phyloP scores from a whole-genome alignment of 2,888 invertebrate species.

The Drosophila subsilvestris region DNA sequence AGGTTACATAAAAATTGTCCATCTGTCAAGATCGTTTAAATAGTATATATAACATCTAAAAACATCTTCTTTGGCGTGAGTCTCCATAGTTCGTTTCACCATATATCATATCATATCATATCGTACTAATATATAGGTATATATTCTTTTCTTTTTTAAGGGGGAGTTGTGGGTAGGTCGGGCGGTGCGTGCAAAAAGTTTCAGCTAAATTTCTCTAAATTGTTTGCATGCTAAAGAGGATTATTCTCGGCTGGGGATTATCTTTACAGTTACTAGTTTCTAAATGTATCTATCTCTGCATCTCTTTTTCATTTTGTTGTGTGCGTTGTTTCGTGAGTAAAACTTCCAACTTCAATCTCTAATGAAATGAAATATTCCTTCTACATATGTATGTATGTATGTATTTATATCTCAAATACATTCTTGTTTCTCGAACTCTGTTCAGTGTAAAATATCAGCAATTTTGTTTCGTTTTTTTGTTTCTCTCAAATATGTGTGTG shows the following conservation, averaged over 20 bases:
- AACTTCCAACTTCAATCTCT: conserved; percentile 25
- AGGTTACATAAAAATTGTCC: conserved; percentile 65
- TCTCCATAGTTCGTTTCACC: conserved; percentile 39
- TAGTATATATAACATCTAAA: conserved; percentile 71
- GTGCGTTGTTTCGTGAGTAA: conserved; percentile 39
- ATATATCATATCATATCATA: conserved; percentile 43
- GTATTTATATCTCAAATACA: neutral
- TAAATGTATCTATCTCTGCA: conserved; percentile 14
- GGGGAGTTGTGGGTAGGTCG: conserved; percentile 25
- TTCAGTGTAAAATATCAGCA: conserved; percentile 74
- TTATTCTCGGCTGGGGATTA: conserved; percentile 21
- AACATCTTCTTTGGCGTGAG: conserved; percentile 55
- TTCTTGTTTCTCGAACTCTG: conserved; percentile 53
- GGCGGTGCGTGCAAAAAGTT: conserved; percentile 66
- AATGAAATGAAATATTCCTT: conserved; percentile 31
- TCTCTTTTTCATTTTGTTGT: conserved; percentile 12
- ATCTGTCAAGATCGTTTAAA: conserved; percentile 54
- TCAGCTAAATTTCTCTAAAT: conserved; percentile 73
- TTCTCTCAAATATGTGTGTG: conserved; percentile 42
- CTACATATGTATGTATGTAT: neutral
- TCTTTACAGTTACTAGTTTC: conserved; percentile 18
- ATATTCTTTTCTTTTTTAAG: no score
- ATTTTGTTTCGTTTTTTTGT: conserved; percentile 54
- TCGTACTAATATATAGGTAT: conserved; percentile 18
- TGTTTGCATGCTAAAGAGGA: conserved; percentile 56